phyloP scores from a whole-genome alignment of 2,888 invertebrate species.

The Oscheius sp. region DNA sequence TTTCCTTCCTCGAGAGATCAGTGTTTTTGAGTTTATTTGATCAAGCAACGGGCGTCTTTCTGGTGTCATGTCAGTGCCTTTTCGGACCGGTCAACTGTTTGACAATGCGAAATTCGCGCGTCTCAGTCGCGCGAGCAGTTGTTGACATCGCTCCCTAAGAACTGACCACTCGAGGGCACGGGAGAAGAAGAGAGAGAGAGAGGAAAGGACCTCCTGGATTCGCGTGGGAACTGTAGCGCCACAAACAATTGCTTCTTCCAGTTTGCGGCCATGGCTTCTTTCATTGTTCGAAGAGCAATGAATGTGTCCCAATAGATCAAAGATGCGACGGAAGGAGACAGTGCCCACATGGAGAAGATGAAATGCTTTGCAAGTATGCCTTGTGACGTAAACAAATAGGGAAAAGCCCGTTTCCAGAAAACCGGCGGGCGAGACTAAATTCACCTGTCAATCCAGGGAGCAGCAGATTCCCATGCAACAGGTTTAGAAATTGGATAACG shows the following conservation, averaged over 20 bases:
- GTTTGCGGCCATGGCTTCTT: slow-evolving; percentile 69
- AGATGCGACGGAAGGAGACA: slow-evolving; percentile 71
- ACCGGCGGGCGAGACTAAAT: slow-evolving; percentile 48
- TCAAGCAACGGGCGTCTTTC: slow-evolving; percentile 32
- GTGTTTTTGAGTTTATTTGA: slow-evolving; percentile 34
- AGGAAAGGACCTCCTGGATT: not conserved
- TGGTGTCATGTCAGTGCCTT: slow-evolving; percentile 35
- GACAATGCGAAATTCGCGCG: slow-evolving; percentile 34
- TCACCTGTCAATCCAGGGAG: slow-evolving; percentile 64
- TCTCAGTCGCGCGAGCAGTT: slow-evolving; percentile 34
- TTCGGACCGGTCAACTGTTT: slow-evolving; percentile 36
- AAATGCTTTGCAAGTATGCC: slow-evolving; percentile 65
- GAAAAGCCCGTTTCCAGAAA: slow-evolving; percentile 42
- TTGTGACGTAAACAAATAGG: slow-evolving; percentile 11
- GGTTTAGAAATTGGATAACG: slow-evolving; percentile 14
- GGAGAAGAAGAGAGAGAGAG: too few relatives aligned
- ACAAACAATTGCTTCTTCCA: slow-evolving; percentile 40
- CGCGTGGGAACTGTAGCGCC: slow-evolving; percentile 28
- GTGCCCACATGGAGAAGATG: slow-evolving; percentile 72
- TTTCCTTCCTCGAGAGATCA: slow-evolving; percentile 23
- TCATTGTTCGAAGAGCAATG: slow-evolving; percentile 67
- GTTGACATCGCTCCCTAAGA: slow-evolving; percentile 31
- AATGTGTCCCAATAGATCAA: slow-evolving; percentile 66
- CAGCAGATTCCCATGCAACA: slow-evolving; percentile 57
- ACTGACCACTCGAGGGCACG: slow-evolving; percentile 35